Evolutionary conservation across 2,888 invertebrate genomes (phyloP).

Genomic region (Salticus scenicus): DNA sequence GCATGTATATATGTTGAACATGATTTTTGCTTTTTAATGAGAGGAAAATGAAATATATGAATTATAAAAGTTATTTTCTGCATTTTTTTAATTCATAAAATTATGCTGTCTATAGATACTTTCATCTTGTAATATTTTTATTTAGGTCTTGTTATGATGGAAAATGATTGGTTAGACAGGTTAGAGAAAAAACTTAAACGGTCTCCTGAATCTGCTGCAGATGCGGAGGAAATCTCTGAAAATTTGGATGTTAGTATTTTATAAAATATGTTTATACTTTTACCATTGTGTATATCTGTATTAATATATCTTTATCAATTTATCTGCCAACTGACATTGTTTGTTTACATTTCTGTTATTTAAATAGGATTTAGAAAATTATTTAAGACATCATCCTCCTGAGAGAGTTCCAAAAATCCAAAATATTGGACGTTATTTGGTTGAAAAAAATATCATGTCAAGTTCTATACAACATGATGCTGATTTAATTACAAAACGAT

Average conservation of each 20-base stretch:
- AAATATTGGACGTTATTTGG: conserved; percentile 84
- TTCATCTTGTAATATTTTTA: not conserved
- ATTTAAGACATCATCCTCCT: conserved; percentile 84
- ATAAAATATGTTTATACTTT: not conserved
- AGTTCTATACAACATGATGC: conserved; percentile 77
- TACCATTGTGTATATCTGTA: not conserved
- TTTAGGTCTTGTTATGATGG: conserved; percentile 84
- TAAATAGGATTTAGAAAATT: conserved; percentile 87
- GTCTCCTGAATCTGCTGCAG: conserved; percentile 83
- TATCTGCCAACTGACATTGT: not conserved
- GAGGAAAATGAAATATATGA: no score
- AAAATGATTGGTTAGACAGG: conserved; percentile 87
- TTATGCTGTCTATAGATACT: no score
- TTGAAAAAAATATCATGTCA: conserved; percentile 85
- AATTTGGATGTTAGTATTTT: conserved; percentile 84
- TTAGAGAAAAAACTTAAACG: conserved; percentile 85
- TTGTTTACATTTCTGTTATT: conserved; percentile 8
- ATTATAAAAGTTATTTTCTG: no score
- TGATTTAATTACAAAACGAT: conserved; percentile 76
- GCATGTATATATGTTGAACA: no score
- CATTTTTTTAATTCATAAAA: no score
- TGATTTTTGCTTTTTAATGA: no score
- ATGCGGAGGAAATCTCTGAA: conserved; percentile 94
- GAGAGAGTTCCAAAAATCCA: conserved; percentile 84
- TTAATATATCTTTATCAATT: not conserved